Percentiles rank a stretch among this genome's conserved stretches.
These are phyloP conservation scores for Therioaphis trifolii DNA, from an alignment of 2,888 invertebrate genomes.

Conservation along the genomic window DNA sequence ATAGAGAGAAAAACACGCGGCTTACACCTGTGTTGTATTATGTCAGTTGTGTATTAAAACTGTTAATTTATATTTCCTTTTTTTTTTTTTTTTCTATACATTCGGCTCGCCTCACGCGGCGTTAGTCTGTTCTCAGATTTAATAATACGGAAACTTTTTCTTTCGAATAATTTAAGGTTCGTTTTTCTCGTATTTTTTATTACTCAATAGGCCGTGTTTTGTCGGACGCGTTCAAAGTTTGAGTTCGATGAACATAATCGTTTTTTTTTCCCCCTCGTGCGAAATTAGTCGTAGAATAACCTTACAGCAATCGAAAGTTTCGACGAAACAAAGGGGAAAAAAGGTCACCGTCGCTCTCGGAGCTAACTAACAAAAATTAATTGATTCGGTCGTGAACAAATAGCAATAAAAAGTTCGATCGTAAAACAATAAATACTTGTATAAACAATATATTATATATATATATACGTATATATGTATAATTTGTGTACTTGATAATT, in stretches of 20 bases:
- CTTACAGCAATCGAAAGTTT: not conserved
- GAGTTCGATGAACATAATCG: constrained; percentile 24
- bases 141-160: constrained; percentile 3
- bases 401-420: constrained; percentile 18
- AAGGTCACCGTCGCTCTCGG: not conserved
- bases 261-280: not conserved
- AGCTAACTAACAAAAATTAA: constrained; percentile 35
- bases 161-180: constrained; percentile 20
- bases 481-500: too few species aligned
- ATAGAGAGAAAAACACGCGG: too few species aligned
- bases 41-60: not conserved
- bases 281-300: constrained; percentile 27
- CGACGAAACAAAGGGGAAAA: not conserved
- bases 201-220: not conserved
- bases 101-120: not conserved
- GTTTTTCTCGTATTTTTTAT: not conserved
- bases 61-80: not conserved
- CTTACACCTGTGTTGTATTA: not conserved
- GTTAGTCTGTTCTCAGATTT: not conserved
- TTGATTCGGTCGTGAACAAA: constrained; percentile 29
- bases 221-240: constrained; percentile 2
- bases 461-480: not conserved
- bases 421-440: constrained; percentile 6
- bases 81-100: too few species aligned
- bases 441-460: not conserved